These are phyloP conservation scores for Antidorcas marsupialis DNA, from an alignment of 2,113 vertebrate species.

Conservation along the genomic window DNA sequence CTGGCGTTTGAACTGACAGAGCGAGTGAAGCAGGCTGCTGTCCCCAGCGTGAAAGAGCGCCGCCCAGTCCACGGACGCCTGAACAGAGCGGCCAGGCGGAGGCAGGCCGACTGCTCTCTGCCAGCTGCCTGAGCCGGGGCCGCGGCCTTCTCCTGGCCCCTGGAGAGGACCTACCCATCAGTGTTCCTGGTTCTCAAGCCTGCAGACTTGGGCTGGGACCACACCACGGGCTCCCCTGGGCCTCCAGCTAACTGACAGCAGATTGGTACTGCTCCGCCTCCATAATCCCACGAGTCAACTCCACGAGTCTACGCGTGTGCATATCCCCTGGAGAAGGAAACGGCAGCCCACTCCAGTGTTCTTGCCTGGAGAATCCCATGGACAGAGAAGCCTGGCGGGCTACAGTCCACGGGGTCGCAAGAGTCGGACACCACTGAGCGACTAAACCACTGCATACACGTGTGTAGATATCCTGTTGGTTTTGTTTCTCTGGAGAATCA, in stretches of 20 bases:
- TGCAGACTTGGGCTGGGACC: not conserved
- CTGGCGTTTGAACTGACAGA: not conserved
- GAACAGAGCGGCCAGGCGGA: not conserved
- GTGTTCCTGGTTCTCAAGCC: not conserved
- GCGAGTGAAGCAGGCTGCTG: not conserved
- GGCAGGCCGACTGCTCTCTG: not conserved
- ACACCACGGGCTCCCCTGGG: not conserved
- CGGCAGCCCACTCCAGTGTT: not conserved
- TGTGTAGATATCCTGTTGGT: not conserved
- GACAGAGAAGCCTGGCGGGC: not conserved
- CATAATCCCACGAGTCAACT: not conserved
- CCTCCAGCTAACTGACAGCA: not conserved
- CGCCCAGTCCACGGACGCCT: too few relatives aligned
- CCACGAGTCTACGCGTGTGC: not conserved
- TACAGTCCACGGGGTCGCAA: not conserved
- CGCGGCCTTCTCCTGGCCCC: not conserved
- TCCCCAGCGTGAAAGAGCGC: accelerated
- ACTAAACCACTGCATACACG: accelerated
- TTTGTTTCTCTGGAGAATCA: not conserved
- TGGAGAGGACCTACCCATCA: not conserved
- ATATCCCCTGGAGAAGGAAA: not conserved
- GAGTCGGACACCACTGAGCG: accelerated
- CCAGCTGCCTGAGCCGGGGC: not conserved
- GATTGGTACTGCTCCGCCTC: not conserved
- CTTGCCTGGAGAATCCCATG: not conserved